These are phyloP conservation scores for Noctua janthe DNA, from an alignment of 2,888 invertebrate species.

Conservation along the genomic window DNA sequence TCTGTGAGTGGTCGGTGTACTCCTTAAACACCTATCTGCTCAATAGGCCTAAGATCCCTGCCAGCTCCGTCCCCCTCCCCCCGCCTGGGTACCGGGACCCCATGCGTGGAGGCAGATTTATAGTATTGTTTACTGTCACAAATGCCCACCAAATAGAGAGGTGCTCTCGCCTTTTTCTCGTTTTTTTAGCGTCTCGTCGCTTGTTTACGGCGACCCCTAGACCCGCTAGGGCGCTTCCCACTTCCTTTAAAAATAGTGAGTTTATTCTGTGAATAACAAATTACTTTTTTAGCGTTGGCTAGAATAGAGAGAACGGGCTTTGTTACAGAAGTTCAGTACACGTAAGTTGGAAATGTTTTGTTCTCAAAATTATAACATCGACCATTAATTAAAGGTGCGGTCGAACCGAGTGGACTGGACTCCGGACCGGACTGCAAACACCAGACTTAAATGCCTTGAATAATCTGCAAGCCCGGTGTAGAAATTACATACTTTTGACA, in stretches of 20 bases:
- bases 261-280: slow-evolving; percentile 40
- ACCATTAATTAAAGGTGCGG: background rate
- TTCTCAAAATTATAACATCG: background rate
- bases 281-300: slow-evolving; percentile 16
- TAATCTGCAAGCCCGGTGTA: background rate
- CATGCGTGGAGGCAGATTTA: slow-evolving; percentile 44
- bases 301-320: slow-evolving; percentile 12
- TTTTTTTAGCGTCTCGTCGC: slow-evolving; percentile 21
- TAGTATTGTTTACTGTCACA: slow-evolving; percentile 58
- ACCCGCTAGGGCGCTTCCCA: background rate
- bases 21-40: slow-evolving; percentile 29
- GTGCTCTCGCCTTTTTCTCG: slow-evolving; percentile 9
- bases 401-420: background rate
- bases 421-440: background rate
- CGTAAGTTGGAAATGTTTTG: background rate
- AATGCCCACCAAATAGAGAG: slow-evolving; percentile 27
- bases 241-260: slow-evolving; percentile 46
- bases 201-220: slow-evolving; percentile 48
- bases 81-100: background rate
- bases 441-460: background rate
- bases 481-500: background rate
- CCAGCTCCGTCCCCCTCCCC: background rate
- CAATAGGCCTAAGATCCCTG: background rate
- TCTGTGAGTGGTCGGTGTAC: slow-evolving; percentile 1
- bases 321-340: slow-evolving; percentile 1